Evolutionary conservation across 92 coral and sea anemone species (phyloP), one percentile per base, ranked within the genome.

Genomic region (Zoanthus solanderi): DNA sequence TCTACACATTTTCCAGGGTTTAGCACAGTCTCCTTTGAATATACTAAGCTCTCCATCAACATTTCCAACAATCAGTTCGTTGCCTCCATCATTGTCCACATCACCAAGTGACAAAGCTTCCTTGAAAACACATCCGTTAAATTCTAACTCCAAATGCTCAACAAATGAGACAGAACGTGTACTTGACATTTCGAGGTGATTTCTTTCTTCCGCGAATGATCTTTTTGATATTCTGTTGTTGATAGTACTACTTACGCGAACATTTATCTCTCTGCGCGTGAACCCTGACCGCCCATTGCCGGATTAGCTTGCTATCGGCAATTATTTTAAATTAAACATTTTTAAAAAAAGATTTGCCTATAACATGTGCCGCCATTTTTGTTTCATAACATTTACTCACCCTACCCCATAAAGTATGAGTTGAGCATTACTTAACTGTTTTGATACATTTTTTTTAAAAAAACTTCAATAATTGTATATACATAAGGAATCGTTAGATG

Each of bases 161-260:
- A 97, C 99, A 78, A 97, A 94, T 53, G 98, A 97, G 17, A 95
- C 98, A 23, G 97, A 97, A 42, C 99, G 92, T 85, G 88, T 92
- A 52, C 80, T 87, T 68, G 86, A 69, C 76, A 79, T 88, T 63
- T 50, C 56, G 56, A 50, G 0, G 56, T 11, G 11, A 42, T 72
- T 34, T 46, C 28, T 34, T 5, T 46, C 29, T 34, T 34, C 12
- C 37, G 28, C 9, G 66, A 12, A 16, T 23, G 23, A 23, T 23
- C 23, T 23, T 23, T 23, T 23, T 23, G 23, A 23, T 23, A 23
- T 23, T 23, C 23, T 23, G 23, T 23, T 23, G 23, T 23, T 23
- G 23, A 23, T 23, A 23, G 23, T 23, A 23, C 23, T 23, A 23
- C 23, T 23, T 23, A 23, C 23, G 23, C 23, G 23, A 23, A 23